These are phyloP conservation scores for Oxycera nigricornis DNA, from an alignment of 2,888 invertebrate genomes.

Conservation along the genomic window DNA sequence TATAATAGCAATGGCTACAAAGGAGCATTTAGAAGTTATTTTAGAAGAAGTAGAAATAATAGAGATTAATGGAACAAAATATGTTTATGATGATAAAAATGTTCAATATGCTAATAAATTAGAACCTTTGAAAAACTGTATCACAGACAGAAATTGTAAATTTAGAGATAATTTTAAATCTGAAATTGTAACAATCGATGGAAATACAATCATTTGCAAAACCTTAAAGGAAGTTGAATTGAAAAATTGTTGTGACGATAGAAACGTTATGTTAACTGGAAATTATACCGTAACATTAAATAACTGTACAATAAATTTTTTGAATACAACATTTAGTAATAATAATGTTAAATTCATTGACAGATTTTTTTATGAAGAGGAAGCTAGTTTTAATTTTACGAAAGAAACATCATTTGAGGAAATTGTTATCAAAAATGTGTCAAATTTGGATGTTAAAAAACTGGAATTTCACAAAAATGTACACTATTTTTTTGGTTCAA, in stretches of 20 bases:
- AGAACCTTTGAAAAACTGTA: not conserved
- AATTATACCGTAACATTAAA: slow-evolving; percentile 10
- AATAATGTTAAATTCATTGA: not conserved
- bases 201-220: no score
- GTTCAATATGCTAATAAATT: slow-evolving; percentile 19
- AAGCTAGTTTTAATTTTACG: no score
- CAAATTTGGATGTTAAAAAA: not conserved
- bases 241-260: not conserved
- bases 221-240: not conserved
- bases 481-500: not conserved
- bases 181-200: no score
- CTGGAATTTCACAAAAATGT: not conserved
- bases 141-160: not conserved
- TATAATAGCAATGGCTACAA: no score
- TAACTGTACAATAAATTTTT: no score
- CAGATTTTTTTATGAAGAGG: not conserved
- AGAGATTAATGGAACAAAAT: no score
- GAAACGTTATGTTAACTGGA: not conserved
- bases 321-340: not conserved
- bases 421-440: not conserved
- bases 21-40: no score
- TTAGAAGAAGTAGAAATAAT: slow-evolving; percentile 4
- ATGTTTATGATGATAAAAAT: no score
- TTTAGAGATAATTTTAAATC: not conserved
- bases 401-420: not conserved